Evolutionary conservation across 2,888 invertebrate species (phyloP).

Genomic region (Gnatocerus cornutus): DNA sequence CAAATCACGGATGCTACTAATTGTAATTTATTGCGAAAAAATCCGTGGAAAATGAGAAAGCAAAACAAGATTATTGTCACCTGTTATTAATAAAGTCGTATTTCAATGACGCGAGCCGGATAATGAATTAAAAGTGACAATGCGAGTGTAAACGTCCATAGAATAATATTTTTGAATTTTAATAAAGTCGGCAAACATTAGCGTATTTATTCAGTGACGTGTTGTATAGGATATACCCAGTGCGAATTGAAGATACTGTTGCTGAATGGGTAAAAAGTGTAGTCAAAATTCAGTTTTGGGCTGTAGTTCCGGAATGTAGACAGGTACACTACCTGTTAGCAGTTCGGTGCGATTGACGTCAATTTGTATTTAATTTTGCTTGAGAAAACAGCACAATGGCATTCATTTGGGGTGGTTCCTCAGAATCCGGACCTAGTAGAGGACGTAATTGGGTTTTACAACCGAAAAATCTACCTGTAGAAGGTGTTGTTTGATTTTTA

Average conservation of each 20-base stretch:
- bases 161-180: slow-evolving; percentile 35
- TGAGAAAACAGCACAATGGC: slow-evolving; percentile 47
- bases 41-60: slow-evolving; percentile 22
- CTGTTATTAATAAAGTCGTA: slow-evolving; percentile 42
- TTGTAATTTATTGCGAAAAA: slow-evolving; percentile 21
- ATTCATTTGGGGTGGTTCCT: slow-evolving; percentile 42
- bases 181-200: slow-evolving; percentile 23
- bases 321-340: slow-evolving; percentile 51
- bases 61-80: slow-evolving; percentile 38
- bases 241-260: slow-evolving; percentile 20
- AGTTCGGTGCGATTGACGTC: slow-evolving; percentile 46
- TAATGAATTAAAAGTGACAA: slow-evolving; percentile 34
- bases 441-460: slow-evolving; percentile 47
- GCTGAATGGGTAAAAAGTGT: slow-evolving; percentile 9
- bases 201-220: slow-evolving; percentile 24
- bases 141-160: slow-evolving; percentile 19
- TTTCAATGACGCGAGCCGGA: slow-evolving; percentile 17
- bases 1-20: slow-evolving; percentile 1
- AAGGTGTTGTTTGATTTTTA: slow-evolving; percentile 52
- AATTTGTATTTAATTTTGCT: slow-evolving; percentile 46
- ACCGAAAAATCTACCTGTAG: slow-evolving; percentile 50
- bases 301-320: slow-evolving; percentile 35
- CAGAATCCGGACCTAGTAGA: slow-evolving; percentile 25
- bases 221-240: not conserved
- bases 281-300: slow-evolving; percentile 6